Evolutionary conservation across 2,113 vertebrate species (phyloP).

Genomic region (Labeo catla): DNA sequence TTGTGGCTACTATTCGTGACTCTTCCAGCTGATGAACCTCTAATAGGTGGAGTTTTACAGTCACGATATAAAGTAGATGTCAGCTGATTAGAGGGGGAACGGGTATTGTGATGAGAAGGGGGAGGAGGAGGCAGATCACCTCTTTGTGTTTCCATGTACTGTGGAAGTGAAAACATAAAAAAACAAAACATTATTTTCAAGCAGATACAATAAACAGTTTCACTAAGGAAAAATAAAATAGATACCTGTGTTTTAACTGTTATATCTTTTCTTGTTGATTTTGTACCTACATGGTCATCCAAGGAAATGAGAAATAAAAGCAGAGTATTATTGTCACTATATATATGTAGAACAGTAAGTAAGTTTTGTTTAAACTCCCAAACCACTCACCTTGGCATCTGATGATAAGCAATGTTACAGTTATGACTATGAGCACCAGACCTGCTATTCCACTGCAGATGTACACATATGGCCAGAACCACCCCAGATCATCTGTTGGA

Average conservation of each 20-base stretch:
- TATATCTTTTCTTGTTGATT: constrained; percentile 37
- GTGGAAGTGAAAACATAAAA: constrained; percentile 21
- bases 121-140: constrained; percentile 9
- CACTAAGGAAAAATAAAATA: neutral
- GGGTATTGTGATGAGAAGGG: constrained; percentile 47
- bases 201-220: neutral
- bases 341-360: neutral
- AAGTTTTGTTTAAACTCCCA: neutral
- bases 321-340: neutral
- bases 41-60: constrained; percentile 25
- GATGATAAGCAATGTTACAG: constrained; percentile 58
- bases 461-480: constrained; percentile 53
- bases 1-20: neutral
- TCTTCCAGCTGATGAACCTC: constrained; percentile 29
- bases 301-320: neutral
- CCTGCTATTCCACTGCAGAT: constrained; percentile 54
- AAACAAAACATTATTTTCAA: neutral
- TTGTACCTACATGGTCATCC: constrained; percentile 38
- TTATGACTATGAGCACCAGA: constrained; percentile 60
- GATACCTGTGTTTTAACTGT: constrained; percentile 64
- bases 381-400: constrained; percentile 47
- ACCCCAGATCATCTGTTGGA: fast-evolving
- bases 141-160: constrained; percentile 59
- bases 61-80: neutral
- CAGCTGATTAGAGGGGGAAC: constrained; percentile 1